Percentiles rank a stretch among this genome's conserved stretches.
phyloP scores from a whole-genome alignment of 2,888 invertebrate genomes.

The Amiota mariae region DNA sequence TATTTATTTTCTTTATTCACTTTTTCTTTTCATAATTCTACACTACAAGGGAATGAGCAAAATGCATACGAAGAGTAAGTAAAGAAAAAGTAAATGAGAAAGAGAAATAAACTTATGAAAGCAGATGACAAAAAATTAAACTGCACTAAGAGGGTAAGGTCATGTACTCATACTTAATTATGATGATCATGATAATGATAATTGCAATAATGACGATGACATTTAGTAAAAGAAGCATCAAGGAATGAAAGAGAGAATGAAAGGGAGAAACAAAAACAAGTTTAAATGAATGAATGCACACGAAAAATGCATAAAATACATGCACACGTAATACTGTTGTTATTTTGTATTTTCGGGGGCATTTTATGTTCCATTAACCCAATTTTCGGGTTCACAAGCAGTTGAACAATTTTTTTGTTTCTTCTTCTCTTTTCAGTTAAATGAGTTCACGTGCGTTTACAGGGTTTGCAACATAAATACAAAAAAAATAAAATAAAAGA shows the following conservation, averaged over 20 bases:
- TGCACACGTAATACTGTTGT: neutral
- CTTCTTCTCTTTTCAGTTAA: neutral
- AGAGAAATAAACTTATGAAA: too few species aligned
- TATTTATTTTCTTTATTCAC: too few species aligned
- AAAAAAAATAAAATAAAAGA: slow-evolving; percentile 9
- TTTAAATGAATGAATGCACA: neutral
- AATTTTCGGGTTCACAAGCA: slow-evolving; percentile 4
- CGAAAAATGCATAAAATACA: neutral
- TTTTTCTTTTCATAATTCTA: too few species aligned
- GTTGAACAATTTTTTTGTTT: neutral
- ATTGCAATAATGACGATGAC: too few species aligned
- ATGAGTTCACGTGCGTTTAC: slow-evolving; percentile 8
- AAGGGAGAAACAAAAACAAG: neutral
- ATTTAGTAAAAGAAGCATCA: too few species aligned
- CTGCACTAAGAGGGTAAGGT: slow-evolving; percentile 13
- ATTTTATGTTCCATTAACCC: slow-evolving; percentile 7
- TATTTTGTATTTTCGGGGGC: neutral
- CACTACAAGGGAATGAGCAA: too few species aligned
- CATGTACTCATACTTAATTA: neutral
- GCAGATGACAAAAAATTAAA: neutral
- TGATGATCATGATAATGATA: too few species aligned
- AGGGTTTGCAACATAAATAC: neutral
- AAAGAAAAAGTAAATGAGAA: too few species aligned
- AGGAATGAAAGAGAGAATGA: too few species aligned
- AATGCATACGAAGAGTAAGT: too few species aligned